Evolutionary conservation across 2,797 vertebrate genomes (phyloP).

Genomic region (Sardinella longiceps): DNA sequence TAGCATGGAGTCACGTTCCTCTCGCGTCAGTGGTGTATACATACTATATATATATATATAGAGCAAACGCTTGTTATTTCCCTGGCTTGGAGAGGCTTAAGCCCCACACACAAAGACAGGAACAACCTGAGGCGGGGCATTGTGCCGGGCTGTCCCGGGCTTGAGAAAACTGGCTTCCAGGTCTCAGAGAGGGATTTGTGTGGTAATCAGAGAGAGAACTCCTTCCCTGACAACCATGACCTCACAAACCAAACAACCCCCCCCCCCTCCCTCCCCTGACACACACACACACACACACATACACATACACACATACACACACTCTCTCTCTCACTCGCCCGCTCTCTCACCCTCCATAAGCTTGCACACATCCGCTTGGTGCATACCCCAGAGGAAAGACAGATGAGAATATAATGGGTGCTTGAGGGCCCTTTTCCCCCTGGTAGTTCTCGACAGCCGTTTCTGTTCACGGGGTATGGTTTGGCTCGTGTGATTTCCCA

Average conservation of each 20-base stretch:
- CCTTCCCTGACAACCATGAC: slow-evolving; percentile 50
- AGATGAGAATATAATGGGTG: slow-evolving; percentile 30
- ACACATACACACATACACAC: background rate
- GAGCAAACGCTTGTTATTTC: slow-evolving; percentile 46
- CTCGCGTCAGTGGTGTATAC: background rate
- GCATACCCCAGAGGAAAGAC: slow-evolving; percentile 22
- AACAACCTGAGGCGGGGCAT: slow-evolving; percentile 39
- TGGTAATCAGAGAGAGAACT: slow-evolving; percentile 47
- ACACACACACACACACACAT: background rate
- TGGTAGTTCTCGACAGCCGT: background rate
- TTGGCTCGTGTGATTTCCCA: background rate
- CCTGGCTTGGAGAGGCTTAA: slow-evolving; percentile 36
- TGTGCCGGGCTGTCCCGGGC: slow-evolving; percentile 29
- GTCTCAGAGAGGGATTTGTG: slow-evolving; percentile 52
- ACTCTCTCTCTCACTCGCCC: background rate
- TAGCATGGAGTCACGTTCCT: slow-evolving; percentile 9
- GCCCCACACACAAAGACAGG: slow-evolving; percentile 44
- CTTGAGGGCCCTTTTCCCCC: background rate
- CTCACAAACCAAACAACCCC: slow-evolving; percentile 46
- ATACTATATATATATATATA: background rate
- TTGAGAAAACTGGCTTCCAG: slow-evolving; percentile 40
- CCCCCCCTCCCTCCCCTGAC: background rate
- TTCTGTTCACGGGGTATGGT: background rate
- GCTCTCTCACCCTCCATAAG: background rate
- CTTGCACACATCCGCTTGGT: slow-evolving; percentile 24